Conservation (phyloP, 2,113 vertebrate genomes). For the Cavia aperea region DNA sequence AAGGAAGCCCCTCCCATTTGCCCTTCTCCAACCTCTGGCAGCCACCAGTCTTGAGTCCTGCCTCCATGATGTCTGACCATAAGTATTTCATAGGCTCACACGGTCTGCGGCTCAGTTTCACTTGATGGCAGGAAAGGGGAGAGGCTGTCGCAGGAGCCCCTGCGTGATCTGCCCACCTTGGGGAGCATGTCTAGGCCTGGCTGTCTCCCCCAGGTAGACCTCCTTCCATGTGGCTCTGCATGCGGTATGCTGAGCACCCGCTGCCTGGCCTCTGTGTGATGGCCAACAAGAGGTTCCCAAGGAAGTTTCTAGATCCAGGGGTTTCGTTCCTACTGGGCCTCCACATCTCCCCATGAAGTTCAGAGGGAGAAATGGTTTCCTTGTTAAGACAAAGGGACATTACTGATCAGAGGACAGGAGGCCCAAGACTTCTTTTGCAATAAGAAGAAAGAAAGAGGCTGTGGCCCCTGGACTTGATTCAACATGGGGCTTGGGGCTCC, state of each 20-base stretch:
- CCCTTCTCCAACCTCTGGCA: neutral
- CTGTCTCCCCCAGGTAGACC: rapidly evolving
- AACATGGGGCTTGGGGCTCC: neutral
- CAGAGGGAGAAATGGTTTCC: neutral
- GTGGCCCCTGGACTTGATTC: neutral
- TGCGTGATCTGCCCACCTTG: neutral
- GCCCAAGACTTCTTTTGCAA: neutral
- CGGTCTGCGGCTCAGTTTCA: rapidly evolving
- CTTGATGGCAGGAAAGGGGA: neutral
- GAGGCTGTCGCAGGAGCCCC: neutral
- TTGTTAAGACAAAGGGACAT: neutral
- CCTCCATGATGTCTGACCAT: neutral
- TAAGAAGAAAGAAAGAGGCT: neutral
- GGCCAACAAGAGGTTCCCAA: rapidly evolving
- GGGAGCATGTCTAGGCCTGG: neutral
- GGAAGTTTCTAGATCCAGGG: too few relatives aligned
- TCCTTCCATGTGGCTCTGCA: rapidly evolving
- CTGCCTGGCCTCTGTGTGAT: neutral
- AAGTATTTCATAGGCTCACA: rapidly evolving
- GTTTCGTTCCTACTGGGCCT: neutral
- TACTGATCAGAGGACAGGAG: neutral
- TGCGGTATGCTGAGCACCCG: rapidly evolving
- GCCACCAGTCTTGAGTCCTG: rapidly evolving
- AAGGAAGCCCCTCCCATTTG: neutral
- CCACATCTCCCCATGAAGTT: rapidly evolving